Base-by-base conservation (phyloP, 2,113 vertebrate species). In the Xyrauchen texanus region DNA sequence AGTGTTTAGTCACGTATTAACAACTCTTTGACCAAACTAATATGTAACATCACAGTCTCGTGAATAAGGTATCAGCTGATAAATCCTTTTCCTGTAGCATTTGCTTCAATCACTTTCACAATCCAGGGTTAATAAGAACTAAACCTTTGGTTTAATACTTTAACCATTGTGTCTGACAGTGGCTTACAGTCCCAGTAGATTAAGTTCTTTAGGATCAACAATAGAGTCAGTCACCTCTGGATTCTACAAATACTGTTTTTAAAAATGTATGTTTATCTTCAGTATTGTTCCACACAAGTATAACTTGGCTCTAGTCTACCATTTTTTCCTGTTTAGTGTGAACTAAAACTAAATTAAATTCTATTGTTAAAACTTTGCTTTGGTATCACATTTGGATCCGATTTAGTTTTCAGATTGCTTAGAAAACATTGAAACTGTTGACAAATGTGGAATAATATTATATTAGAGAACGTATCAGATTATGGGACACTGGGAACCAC, bases 171-270 rank as follows among this genome's bases (percentile, higher is more conserved):
- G 55, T 72, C 53, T 72, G 55, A 72, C 58, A 72, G 70, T 60
- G 55, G 55, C 70, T 72, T 58, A 72, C 34, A 8, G 42, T 15
- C 70, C 55, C 70, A 45, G 4, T 3, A 12, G 60, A 64, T 71
- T 53, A 45, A 69, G 4, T 58, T 69, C 16, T 51, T 34, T 69
- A 77, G 12, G 11, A 47, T 63, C 53, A 72, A 72, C 69, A 72
- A 72, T 58, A 45, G 69, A 45, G 53, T 45, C 42, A 12, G 51
- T 53, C 15, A 15, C 65, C 47, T 0, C 47, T 47, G 4, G 6
- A 49, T 5, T 9, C 44, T 42, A 46, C 68, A 15, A 15, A n/a
- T 3, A 7, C 67, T 12, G 67, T 68, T 68, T 68, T 21, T 21
- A 51, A 44, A 55, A 55, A 70, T 6, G 3, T 4, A 10, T 70